Evolutionary conservation across 2,888 invertebrate genomes (phyloP).

Genomic region (Drosophila melanocephala): DNA sequence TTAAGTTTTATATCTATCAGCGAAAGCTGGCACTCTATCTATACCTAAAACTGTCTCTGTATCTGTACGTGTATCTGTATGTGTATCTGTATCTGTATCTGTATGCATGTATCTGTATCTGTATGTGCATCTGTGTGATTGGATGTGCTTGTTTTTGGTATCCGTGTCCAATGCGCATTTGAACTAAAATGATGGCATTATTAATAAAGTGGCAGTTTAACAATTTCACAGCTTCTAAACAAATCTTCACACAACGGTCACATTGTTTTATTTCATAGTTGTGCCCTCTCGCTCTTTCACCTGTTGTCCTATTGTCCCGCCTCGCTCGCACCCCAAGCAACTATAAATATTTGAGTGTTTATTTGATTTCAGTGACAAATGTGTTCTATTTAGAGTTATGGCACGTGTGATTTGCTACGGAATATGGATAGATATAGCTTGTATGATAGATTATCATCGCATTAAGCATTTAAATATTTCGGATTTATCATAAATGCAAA

Average conservation of each 20-base stretch:
- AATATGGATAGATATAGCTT: conserved; percentile 21
- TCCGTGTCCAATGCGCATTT: conserved; percentile 35
- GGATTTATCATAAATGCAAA: neutral
- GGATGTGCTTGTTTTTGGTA: conserved; percentile 5
- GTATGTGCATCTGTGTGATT: conserved; percentile 5
- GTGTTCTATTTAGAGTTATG: conserved; percentile 80
- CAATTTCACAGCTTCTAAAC: conserved; percentile 82
- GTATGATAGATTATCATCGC: conserved; percentile 58
- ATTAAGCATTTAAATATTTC: conserved; percentile 1
- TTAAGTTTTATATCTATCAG: conserved; percentile 26
- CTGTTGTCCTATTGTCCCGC: neutral
- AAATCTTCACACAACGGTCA: conserved; percentile 63
- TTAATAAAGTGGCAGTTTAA: conserved; percentile 83
- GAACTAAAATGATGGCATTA: conserved; percentile 65
- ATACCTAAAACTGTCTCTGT: conserved; percentile 20
- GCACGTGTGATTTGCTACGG: conserved; percentile 65
- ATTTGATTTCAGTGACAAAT: conserved; percentile 75
- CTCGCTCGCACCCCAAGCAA: neutral
- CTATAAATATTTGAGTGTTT: conserved; percentile 60
- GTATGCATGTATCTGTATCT: conserved; percentile 1
- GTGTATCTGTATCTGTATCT: neutral
- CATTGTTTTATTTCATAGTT: conserved; percentile 5
- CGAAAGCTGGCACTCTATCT: conserved; percentile 12
- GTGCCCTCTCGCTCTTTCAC: neutral
- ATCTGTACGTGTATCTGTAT: conserved; percentile 3